Evolutionary conservation across 2,888 invertebrate species (phyloP).

Genomic region (Tenodera sinensis): DNA sequence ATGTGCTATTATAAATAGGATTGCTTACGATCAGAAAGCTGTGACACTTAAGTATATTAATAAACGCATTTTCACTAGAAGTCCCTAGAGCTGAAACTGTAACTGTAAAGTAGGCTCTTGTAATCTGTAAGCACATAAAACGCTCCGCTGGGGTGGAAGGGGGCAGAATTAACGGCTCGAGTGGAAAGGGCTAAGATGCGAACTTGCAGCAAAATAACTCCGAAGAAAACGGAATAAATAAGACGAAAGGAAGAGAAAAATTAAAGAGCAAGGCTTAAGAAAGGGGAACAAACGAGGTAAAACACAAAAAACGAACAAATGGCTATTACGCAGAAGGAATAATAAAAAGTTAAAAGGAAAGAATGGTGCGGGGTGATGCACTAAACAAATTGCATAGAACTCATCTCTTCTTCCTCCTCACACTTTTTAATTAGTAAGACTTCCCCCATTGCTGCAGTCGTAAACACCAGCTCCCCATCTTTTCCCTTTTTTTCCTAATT

Average conservation of each 20-base stretch:
- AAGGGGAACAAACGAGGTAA: not conserved
- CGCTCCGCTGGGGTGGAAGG: too few species aligned
- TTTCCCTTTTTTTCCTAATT: not conserved
- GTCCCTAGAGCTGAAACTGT: too few species aligned
- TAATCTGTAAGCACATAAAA: not conserved
- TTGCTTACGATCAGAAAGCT: too few species aligned
- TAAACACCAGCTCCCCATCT: not conserved
- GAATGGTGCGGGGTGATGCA: not conserved
- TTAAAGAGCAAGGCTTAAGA: constrained; percentile 14
- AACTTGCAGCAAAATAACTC: not conserved
- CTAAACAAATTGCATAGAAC: constrained; percentile 13
- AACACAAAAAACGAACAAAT: constrained; percentile 23
- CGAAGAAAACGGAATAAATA: constrained; percentile 20
- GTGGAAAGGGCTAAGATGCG: not conserved
- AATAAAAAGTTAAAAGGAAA: constrained; percentile 17
- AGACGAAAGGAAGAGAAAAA: constrained; percentile 2
- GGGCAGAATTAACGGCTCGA: not conserved
- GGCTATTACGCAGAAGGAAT: constrained; percentile 25
- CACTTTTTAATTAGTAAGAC: constrained; percentile 13
- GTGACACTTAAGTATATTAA: too few species aligned
- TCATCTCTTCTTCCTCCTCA: not conserved
- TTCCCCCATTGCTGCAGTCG: not conserved
- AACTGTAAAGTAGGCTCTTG: not conserved
- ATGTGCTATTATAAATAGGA: too few species aligned
- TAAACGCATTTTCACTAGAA: too few species aligned